Conservation (phyloP, 2,888 invertebrate species). For the Caenorhabditis uteleia region DNA sequence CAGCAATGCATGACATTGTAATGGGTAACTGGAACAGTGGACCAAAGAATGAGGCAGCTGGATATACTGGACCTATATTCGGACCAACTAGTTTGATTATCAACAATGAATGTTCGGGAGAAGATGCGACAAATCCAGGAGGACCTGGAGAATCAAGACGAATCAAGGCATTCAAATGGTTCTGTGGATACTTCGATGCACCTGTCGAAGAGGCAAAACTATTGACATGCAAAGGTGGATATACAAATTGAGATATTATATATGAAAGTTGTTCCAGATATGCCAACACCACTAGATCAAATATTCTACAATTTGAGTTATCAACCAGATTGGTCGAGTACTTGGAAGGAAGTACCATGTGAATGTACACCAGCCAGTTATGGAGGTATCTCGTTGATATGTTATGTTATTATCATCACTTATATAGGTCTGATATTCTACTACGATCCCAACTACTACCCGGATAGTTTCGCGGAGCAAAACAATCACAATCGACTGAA, state of each 20-base stretch:
- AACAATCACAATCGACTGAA: slow-evolving; percentile 54
- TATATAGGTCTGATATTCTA: slow-evolving; percentile 58
- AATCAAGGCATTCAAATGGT: slow-evolving; percentile 67
- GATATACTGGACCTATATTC: slow-evolving; percentile 58
- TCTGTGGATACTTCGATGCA: slow-evolving; percentile 58
- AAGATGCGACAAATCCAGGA: slow-evolving; percentile 49
- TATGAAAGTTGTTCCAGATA: slow-evolving; percentile 34
- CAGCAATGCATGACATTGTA: slow-evolving; percentile 69
- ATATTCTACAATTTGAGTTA: slow-evolving; percentile 54
- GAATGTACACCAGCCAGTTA: slow-evolving; percentile 61
- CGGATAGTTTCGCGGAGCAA: slow-evolving; percentile 49
- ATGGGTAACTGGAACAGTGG: slow-evolving; percentile 62
- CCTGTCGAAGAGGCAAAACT: slow-evolving; percentile 40
- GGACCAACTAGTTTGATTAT: slow-evolving; percentile 63
- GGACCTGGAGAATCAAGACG: slow-evolving; percentile 64
- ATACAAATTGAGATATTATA: neutral
- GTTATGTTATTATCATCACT: no score
- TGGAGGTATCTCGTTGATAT: slow-evolving; percentile 33
- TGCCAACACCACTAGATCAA: slow-evolving; percentile 53
- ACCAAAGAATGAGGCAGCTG: slow-evolving; percentile 43
- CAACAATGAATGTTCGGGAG: slow-evolving; percentile 64
- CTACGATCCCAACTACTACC: slow-evolving; percentile 61
- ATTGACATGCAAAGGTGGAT: slow-evolving; percentile 47
- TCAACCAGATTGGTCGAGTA: slow-evolving; percentile 59
- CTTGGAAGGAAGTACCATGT: slow-evolving; percentile 59